A percentile compares a stretch with the other conserved stretches of the same genome.
phyloP scores from a whole-genome alignment of 2,888 invertebrate genomes.

The Mythimna pallens region DNA sequence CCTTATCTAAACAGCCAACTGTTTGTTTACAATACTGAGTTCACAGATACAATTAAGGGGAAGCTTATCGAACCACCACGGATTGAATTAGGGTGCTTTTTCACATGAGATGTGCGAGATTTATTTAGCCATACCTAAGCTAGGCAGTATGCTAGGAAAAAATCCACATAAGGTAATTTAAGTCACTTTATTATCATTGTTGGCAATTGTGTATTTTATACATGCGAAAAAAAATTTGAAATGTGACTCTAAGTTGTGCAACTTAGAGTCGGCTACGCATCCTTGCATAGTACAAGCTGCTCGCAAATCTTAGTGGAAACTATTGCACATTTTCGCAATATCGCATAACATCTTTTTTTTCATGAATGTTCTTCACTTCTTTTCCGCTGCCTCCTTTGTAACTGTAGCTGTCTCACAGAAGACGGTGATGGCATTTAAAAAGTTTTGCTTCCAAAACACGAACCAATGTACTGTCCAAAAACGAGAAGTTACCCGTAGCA shows the following conservation, averaged over 20 bases:
- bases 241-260: no score
- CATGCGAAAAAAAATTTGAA: neutral
- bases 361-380: no score
- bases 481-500: no score
- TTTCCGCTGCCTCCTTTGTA: no score
- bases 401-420: no score
- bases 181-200: neutral
- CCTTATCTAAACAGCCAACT: conserved; percentile 39
- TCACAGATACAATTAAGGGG: conserved; percentile 57
- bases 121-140: no score
- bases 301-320: neutral
- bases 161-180: no score
- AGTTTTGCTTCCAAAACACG: no score
- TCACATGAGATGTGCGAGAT: neutral
- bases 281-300: neutral
- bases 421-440: no score
- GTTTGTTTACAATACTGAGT: conserved; percentile 53
- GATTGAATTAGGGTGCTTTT: conserved; percentile 59
- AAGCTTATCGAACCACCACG: conserved; percentile 60
- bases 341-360: no score
- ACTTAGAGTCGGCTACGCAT: neutral
- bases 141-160: neutral
- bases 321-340: neutral
- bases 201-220: neutral
- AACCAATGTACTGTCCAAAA: no score